Conservation (phyloP, 2,797 vertebrate genomes). For the Poeciliopsis paucimaculata region DNA sequence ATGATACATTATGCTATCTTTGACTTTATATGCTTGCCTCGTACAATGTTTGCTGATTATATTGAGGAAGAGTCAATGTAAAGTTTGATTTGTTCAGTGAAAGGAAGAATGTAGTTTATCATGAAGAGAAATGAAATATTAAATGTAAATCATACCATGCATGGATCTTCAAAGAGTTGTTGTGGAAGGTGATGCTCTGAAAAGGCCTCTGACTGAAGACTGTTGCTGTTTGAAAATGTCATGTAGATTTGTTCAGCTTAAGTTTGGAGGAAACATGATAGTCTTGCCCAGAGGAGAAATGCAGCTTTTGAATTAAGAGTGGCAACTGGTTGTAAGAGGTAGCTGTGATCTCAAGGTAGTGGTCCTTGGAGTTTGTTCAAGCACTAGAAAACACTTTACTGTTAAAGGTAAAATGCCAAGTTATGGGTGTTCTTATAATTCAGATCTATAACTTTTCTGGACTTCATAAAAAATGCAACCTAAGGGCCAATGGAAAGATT, state of each 20-base stretch:
- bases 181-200: neutral
- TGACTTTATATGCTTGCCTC: neutral
- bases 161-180: neutral
- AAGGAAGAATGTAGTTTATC: neutral
- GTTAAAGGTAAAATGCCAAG: neutral
- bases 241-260: neutral
- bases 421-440: neutral
- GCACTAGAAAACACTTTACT: neutral
- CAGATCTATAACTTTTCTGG: neutral
- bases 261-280: neutral
- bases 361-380: neutral
- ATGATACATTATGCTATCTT: neutral
- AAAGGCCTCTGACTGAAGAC: neutral
- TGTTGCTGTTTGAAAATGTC: neutral
- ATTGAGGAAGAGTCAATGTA: neutral
- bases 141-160: neutral
- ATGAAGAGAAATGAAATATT: neutral
- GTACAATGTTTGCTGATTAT: neutral
- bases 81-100: neutral
- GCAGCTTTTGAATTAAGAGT: neutral
- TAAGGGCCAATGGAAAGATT: neutral
- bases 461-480: neutral
- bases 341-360: neutral
- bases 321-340: neutral
- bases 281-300: neutral